Percentiles rank a stretch among this genome's conserved stretches.
phyloP scores from a whole-genome alignment of 2,888 invertebrate species.

The Eumerus sabulonum region DNA sequence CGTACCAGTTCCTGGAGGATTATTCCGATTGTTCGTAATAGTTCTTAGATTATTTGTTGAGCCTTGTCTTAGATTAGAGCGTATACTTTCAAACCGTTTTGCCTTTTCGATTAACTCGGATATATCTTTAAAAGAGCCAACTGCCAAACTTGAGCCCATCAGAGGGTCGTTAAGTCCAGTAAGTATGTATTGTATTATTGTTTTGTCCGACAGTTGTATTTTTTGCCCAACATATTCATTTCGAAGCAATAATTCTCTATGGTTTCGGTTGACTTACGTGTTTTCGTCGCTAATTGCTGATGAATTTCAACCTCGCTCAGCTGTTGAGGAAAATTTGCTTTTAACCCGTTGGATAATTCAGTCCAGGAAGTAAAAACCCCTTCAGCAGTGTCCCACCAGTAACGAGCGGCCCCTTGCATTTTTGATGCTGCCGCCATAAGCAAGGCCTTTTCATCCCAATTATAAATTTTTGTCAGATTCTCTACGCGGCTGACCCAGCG shows the following conservation, averaged over 20 bases:
- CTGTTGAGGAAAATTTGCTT: slow-evolving; percentile 4
- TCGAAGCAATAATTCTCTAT: slow-evolving; percentile 9
- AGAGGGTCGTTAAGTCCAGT: neutral
- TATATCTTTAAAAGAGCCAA: neutral
- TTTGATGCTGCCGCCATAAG: slow-evolving; percentile 7
- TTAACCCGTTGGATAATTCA: neutral
- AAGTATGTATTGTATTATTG: slow-evolving; percentile 1
- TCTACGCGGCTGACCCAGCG: slow-evolving; percentile 24
- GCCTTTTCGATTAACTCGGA: neutral
- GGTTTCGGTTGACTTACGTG: slow-evolving; percentile 2
- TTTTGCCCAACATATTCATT: neutral
- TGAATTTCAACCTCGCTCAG: slow-evolving; percentile 6
- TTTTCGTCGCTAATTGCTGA: slow-evolving; percentile 6
- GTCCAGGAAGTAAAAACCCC: neutral
- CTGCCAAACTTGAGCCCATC: neutral
- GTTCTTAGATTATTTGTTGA: no score
- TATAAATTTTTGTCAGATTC: slow-evolving; percentile 16
- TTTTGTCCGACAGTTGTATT: neutral
- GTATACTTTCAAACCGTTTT: neutral
- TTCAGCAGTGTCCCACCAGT: slow-evolving; percentile 10
- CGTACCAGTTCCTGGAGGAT: no score
- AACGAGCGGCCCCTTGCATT: slow-evolving; percentile 20
- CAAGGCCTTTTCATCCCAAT: slow-evolving; percentile 28
- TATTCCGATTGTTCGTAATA: no score
- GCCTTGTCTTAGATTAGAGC: neutral